Evolutionary conservation across 2,888 invertebrate genomes (phyloP).

Genomic region (Timandra comae): DNA sequence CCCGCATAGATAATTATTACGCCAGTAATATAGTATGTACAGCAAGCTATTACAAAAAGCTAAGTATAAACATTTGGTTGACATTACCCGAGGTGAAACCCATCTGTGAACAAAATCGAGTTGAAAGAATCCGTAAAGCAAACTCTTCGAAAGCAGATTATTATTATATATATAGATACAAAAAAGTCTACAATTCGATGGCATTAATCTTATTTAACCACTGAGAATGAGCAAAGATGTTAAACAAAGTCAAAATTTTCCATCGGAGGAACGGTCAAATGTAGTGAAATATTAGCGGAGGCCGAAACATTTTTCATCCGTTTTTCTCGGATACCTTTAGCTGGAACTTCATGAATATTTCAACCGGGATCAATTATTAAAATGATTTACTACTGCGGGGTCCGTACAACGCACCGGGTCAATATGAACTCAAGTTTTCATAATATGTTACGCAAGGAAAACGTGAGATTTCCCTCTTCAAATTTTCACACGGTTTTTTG

Average conservation of each 20-base stretch:
- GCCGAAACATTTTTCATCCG: slow-evolving; percentile 62
- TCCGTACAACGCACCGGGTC: slow-evolving; percentile 39
- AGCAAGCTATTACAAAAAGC: no score
- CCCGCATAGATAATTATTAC: no score
- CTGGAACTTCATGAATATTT: slow-evolving; percentile 71
- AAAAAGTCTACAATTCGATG: no score
- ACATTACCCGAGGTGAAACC: no score
- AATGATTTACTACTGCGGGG: slow-evolving; percentile 67
- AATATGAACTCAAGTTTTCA: slow-evolving; percentile 41
- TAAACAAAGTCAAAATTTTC: slow-evolving; percentile 26
- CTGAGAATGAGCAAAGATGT: slow-evolving; percentile 7
- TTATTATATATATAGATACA: no score
- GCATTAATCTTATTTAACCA: no score
- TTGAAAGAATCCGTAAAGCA: no score
- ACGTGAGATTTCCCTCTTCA: slow-evolving; percentile 25
- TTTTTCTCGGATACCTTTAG: slow-evolving; percentile 58
- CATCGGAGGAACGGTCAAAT: slow-evolving; percentile 44
- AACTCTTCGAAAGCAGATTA: no score
- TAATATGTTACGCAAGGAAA: slow-evolving; percentile 27
- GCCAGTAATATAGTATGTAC: no score
- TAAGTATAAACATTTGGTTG: no score
- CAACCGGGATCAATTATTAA: slow-evolving; percentile 72
- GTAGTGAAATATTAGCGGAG: slow-evolving; percentile 47
- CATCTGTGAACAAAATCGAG: no score
- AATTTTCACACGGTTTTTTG: slow-evolving; percentile 14